Evolutionary conservation across 2,888 invertebrate genomes (phyloP), one percentile per base, ranked within the genome.

Genomic region (Acleris cristana): DNA sequence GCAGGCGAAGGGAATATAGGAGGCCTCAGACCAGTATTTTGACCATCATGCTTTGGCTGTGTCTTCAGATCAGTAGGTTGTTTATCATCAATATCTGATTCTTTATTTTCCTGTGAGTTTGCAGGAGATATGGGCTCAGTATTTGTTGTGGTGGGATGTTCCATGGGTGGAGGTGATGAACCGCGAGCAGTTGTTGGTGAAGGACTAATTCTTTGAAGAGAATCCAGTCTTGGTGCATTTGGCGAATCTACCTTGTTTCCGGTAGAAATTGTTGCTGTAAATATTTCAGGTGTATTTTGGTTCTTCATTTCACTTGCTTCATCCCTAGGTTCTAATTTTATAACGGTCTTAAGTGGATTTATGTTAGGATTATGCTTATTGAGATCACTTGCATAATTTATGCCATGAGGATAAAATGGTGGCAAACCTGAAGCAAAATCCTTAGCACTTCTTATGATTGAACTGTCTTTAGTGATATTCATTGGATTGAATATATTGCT

Each of bases 321-420:
- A 86, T 93, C 93, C 78, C 93, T 84, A 14, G 93, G 93, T 76
- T 93, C 93, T 69, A 93, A 80, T 75, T 93, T 93, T 63, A 93
- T 93, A 16, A 93, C 90, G 64, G 93, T 92, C 76, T 93, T 93
- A 51, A 93, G 76, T 64, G 93, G 92, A 81, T 93, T 92, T 45
- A 92, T 81, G 63, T 87, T 86, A 64, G 85, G 83, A 76, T 86
- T 89, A 71, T 90, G 91, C 78, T 93, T 93, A 69, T 81, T 89
- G 67, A 86, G 82, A 73, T 93, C 93, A 86, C 76, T 86, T 6
- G 80, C 74, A 81, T 85, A 92, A 76, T 85, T 90, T 62, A 92
- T 87, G 76, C 80, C 88, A 53, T 88, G 75, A 56, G 90, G 82
- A 80, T 90, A 92, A 81, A 85, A 92, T 69, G 85, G 77, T 76